Percentiles rank a stretch among this genome's conserved stretches.
Conservation (phyloP, 2,113 vertebrate genomes). For the Gymnobelideus leadbeateri region DNA sequence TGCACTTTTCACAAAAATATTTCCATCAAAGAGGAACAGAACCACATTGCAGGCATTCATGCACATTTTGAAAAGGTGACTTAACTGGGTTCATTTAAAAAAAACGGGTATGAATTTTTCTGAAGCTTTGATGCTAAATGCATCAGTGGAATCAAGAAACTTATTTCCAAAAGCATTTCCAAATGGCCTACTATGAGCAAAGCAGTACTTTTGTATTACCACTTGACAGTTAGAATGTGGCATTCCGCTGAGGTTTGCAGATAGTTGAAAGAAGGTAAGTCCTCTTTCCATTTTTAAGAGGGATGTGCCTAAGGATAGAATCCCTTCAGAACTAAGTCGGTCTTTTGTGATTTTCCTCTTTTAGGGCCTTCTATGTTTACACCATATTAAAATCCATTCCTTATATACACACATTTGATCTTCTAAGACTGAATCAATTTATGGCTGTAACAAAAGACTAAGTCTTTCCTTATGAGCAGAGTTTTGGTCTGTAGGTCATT, state of each 20-base stretch:
- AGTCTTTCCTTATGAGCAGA: slow-evolving; percentile 31
- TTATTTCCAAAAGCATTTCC: slow-evolving; percentile 12
- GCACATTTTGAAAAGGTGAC: slow-evolving; percentile 65
- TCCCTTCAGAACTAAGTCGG: not conserved
- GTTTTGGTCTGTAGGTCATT: not conserved
- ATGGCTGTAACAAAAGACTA: not conserved
- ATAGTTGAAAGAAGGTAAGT: slow-evolving; percentile 70
- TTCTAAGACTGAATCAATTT: slow-evolving; percentile 35
- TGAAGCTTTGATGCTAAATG: slow-evolving; percentile 76
- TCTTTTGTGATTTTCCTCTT: not conserved
- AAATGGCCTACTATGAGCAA: slow-evolving; percentile 34
- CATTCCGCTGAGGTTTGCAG: slow-evolving; percentile 68
- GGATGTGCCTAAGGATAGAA: slow-evolving; percentile 53
- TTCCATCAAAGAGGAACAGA: slow-evolving; percentile 21
- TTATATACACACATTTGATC: slow-evolving; percentile 10
- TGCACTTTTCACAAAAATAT: not conserved
- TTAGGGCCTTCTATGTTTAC: not conserved
- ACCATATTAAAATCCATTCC: slow-evolving; percentile 16
- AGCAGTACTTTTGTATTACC: slow-evolving; percentile 60
- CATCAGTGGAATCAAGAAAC: slow-evolving; percentile 71
- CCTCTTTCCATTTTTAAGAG: slow-evolving; percentile 53
- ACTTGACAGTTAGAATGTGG: slow-evolving; percentile 71
- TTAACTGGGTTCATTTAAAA: slow-evolving; percentile 70
- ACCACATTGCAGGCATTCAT: slow-evolving; percentile 65
- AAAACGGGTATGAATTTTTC: slow-evolving; percentile 71